Base-by-base conservation (phyloP, 1,140 invertebrate genomes). In the Papilio glaucus region DNA sequence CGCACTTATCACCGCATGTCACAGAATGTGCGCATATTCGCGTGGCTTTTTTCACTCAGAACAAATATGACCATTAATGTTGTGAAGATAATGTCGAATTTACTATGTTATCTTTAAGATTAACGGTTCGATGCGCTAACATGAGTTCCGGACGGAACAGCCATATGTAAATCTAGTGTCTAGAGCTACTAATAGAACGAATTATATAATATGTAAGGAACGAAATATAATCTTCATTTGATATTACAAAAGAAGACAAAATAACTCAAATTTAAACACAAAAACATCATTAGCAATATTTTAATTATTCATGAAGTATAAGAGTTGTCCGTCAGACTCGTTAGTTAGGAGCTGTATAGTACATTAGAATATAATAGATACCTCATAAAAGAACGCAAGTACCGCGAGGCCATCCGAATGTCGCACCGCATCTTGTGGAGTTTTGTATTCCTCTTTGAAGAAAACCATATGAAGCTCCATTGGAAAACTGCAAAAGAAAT, bases 381-480 rank as follows among this genome's bases (percentile, higher is more conserved):
- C 97, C 92, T 97, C 94, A 77, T 97, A 96, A 73, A 98, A 96
- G 79, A 97, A 97, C 0, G 96, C 97, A n/a, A 98, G 87, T 0
- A 98, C 97, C 2, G 95, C 94, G n/a, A 98, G 89, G 0, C 97
- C 98, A 81, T 97, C 95, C 0, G 90, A 78, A 80, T 96, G 91
- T 29, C 94, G 91, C 3, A 96, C 77, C 0, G 97, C 97, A 53
- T 95, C 94, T 0, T 85, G 81, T 24, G 96, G 94, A 29, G 91
- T 93, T 0, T 90, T 91, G 82, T 97, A 98, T 12, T 94, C 93
- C 53, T 94, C 93, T 81, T 98, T 98, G 82, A 95, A 97, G 85
- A 98, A 96, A 0, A 99, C 98, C 83, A 98, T 96, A 88, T 98
- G 97, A 3, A 98, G 87, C 90, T 98, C 96, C 93, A 97, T 95